These are phyloP conservation scores for Phoronis australis DNA, from an alignment of 2,888 invertebrate species.

Conservation along the genomic window DNA sequence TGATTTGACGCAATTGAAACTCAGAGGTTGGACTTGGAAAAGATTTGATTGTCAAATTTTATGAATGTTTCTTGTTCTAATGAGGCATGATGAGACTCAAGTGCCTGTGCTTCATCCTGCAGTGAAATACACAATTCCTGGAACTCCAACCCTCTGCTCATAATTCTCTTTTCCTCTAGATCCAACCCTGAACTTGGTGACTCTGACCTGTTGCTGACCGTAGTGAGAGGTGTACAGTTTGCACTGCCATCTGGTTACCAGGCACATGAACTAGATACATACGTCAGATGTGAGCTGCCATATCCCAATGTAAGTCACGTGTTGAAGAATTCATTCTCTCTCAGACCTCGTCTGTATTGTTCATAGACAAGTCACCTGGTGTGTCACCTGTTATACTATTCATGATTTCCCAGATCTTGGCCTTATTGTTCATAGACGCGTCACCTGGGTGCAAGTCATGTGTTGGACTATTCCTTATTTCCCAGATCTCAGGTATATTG, in stretches of 20 bases:
- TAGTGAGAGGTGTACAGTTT: conserved; percentile 83
- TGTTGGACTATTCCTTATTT: no score
- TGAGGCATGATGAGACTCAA: no score
- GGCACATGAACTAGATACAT: conserved; percentile 85
- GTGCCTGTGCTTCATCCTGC: no score
- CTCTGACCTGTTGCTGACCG: conserved; percentile 79
- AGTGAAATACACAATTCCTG: neutral
- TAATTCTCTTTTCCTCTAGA: conserved; percentile 43
- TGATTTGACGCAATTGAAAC: no score
- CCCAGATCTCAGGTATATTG: no score
- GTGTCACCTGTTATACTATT: no score
- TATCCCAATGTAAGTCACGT: conserved; percentile 68
- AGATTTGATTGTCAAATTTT: no score
- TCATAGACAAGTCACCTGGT: no score
- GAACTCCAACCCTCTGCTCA: neutral
- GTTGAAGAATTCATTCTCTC: neutral
- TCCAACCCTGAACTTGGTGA: conserved; percentile 88
- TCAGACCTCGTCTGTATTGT: neutral
- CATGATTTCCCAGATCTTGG: neutral
- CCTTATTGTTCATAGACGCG: neutral
- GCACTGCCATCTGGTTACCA: conserved; percentile 55
- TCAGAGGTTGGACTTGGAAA: no score
- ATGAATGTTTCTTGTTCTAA: no score
- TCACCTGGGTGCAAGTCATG: no score
- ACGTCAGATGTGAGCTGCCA: conserved; percentile 88